Evolutionary conservation across 2,888 invertebrate genomes (phyloP).

Genomic region (Scaptomyza parva): DNA sequence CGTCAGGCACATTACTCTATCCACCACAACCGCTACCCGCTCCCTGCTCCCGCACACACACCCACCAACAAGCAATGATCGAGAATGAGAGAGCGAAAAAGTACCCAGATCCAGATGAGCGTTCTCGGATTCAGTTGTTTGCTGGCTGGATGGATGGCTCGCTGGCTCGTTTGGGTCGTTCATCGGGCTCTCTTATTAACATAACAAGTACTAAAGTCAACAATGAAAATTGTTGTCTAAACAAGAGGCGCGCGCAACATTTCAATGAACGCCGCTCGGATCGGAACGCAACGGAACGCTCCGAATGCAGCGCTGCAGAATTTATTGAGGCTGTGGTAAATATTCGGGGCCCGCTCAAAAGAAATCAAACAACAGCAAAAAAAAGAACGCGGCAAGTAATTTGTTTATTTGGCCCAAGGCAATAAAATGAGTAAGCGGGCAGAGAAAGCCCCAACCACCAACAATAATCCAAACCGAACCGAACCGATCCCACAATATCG

Average conservation of each 20-base stretch:
- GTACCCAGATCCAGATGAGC: conserved; percentile 34
- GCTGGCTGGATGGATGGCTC: not conserved
- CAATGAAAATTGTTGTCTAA: conserved; percentile 79
- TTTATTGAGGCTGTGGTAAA: conserved; percentile 78
- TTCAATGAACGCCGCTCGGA: conserved; percentile 66
- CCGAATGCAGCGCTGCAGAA: conserved; percentile 67
- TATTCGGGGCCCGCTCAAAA: conserved; percentile 78
- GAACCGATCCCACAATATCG: conserved; percentile 22
- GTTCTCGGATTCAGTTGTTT: conserved; percentile 6
- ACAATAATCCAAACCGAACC: conserved; percentile 5
- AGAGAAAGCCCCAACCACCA: conserved; percentile 55
- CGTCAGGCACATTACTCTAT: conserved; percentile 57
- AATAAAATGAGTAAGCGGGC: conserved; percentile 76
- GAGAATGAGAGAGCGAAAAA: not conserved
- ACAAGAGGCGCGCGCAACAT: conserved; percentile 74
- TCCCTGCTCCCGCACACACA: not conserved
- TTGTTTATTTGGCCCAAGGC: conserved; percentile 75
- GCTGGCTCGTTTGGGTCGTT: conserved; percentile 23
- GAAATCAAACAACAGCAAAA: conserved; percentile 64
- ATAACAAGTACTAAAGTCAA: conserved; percentile 78
- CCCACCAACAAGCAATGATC: conserved; percentile 48
- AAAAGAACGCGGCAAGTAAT: conserved; percentile 65
- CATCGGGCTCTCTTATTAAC: conserved; percentile 71
- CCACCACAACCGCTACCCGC: not conserved
- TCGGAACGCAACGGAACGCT: conserved; percentile 19